Conservation (phyloP, 2,888 invertebrate species). For the Apantesis nais region DNA sequence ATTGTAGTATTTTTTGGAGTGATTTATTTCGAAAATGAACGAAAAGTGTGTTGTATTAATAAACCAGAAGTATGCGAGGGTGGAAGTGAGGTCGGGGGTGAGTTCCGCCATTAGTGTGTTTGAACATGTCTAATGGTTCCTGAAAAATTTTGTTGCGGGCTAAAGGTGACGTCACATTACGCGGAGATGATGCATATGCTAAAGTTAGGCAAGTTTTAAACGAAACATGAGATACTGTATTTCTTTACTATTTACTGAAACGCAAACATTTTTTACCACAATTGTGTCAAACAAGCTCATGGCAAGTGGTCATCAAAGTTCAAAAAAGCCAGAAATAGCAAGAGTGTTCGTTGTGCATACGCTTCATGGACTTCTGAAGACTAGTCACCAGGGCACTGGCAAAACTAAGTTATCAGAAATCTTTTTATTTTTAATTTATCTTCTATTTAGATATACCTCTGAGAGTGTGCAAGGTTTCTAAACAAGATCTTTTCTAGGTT, state of each 20-base stretch:
- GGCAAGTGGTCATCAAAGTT: no score
- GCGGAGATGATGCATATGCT: conserved; percentile 38
- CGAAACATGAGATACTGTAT: not conserved
- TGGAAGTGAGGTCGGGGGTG: conserved; percentile 60
- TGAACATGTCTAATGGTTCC: conserved; percentile 60
- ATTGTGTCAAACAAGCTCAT: not conserved
- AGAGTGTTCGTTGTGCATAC: no score
- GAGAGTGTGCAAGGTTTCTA: not conserved
- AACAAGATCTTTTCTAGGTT: not conserved
- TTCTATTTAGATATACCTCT: no score
- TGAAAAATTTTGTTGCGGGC: conserved; percentile 51
- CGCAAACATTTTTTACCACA: not conserved
- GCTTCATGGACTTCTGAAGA: no score
- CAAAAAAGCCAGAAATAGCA: no score
- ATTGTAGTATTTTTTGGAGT: conserved; percentile 38
- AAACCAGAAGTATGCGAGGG: conserved; percentile 51
- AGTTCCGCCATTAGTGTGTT: conserved; percentile 65
- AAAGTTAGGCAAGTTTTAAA: conserved; percentile 15
- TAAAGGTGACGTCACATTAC: conserved; percentile 50
- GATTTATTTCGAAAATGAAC: conserved; percentile 60
- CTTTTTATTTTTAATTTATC: no score
- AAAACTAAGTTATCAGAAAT: no score
- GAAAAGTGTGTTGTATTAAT: conserved; percentile 56
- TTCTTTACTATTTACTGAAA: not conserved
- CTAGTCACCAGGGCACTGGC: no score